Evolutionary conservation across 2,113 vertebrate species (phyloP), one percentile per base, ranked within the genome.

Genomic region (Callochromis pleurospilus): DNA sequence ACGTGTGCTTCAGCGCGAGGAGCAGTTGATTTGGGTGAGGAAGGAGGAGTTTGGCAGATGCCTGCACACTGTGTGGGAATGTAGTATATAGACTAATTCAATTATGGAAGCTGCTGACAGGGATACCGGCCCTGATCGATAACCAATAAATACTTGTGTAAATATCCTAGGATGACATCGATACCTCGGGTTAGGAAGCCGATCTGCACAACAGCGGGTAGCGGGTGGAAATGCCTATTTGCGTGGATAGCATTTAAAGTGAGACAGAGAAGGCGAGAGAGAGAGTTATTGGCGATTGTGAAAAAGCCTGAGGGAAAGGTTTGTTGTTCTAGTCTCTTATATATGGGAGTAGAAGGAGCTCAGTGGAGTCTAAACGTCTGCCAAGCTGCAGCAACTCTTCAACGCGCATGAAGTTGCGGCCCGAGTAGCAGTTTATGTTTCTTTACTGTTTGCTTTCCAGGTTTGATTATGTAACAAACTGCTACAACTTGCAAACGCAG

Each of bases 211-310:
- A 42, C 56, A 36, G 82, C 51, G 47, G 36, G 21, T 49, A 73
- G 86, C 19, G 14, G 53, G 75, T 82, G 81, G 60, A 86, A 89
- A 84, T 55, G 86, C n/a, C 56, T 65, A 83, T 73, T 77, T 88
- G 86, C 86, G 90, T 91, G 85, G 82, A 75, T 82, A 83, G 91
- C 80, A 90, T 92, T 91, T 90, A 91, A 87, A 89, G 68, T 73
- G 82, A 86, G 82, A 90, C 73, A 26, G 47, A 81, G 56, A 83
- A 86, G 68, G 70, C 36, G 17, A 62, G 45, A 65, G 82, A 65
- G 82, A 87, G 87, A 88, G 62, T 86, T 86, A 90, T 86, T 82
- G 89, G 81, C 55, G 56, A 92, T 70, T 82, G 89, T 62, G 77
- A 54, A 75, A 86, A 91, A 81, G 80, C 85, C 86, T 31, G 56